Evolutionary conservation across 2,888 invertebrate genomes (phyloP).

Genomic region (Cepaea hortensis): DNA sequence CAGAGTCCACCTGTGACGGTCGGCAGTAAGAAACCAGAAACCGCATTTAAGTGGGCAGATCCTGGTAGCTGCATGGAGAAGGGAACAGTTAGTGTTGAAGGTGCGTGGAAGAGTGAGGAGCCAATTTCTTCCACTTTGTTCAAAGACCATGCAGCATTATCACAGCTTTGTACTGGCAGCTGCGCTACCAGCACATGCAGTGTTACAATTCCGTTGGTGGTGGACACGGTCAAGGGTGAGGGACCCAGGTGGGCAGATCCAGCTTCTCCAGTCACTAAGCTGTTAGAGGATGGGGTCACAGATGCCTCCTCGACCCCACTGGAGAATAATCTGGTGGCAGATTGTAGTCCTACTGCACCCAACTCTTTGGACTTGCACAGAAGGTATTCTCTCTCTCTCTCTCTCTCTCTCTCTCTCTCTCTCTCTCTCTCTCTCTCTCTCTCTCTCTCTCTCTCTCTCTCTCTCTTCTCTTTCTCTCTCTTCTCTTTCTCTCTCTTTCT

Average conservation of each 20-base stretch:
- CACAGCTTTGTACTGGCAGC: conserved; percentile 44
- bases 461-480: no score
- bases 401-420: no score
- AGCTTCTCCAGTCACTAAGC: conserved; percentile 73
- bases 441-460: no score
- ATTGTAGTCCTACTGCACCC: conserved; percentile 61
- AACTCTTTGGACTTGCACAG: conserved; percentile 46
- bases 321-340: conserved; percentile 57
- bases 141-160: conserved; percentile 35
- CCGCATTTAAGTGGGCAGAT: conserved; percentile 22
- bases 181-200: conserved; percentile 4
- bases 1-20: not conserved
- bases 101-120: conserved; percentile 12
- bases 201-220: conserved; percentile 12
- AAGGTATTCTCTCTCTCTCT: conserved; percentile 18
- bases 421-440: no score
- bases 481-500: no score
- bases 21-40: conserved; percentile 6
- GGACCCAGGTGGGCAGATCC: conserved; percentile 74
- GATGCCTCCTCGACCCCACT: conserved; percentile 54
- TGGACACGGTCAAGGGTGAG: conserved; percentile 24
- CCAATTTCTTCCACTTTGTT: not conserved
- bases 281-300: conserved; percentile 82
- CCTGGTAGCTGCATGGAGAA: not conserved
- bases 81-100: not conserved